These are phyloP conservation scores for Heliconius hermathena DNA, from an alignment of 1,140 invertebrate genomes.

Conservation along the genomic window DNA sequence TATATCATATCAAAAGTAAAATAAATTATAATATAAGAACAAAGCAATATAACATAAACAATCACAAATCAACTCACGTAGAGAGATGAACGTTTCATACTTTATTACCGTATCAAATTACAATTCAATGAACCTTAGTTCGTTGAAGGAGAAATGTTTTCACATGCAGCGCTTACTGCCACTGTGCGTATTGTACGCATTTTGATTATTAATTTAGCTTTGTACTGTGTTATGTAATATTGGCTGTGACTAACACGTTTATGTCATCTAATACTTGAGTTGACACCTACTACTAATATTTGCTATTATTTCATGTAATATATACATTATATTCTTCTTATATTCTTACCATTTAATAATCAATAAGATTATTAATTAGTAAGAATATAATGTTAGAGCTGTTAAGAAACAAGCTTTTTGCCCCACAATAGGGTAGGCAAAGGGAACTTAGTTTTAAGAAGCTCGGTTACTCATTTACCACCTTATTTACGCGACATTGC, in stretches of 20 bases:
- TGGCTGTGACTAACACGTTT: conserved; percentile 55
- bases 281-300: conserved; percentile 17
- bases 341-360: too few species aligned
- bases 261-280: conserved; percentile 53
- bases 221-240: conserved; percentile 56
- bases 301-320: background rate
- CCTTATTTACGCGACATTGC: too few species aligned
- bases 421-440: too few species aligned
- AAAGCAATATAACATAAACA: background rate
- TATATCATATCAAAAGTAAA: background rate
- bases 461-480: too few species aligned
- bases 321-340: too few species aligned
- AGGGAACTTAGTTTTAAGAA: too few species aligned
- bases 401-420: too few species aligned
- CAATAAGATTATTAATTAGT: too few species aligned
- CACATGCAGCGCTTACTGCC: background rate
- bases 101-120: conserved; percentile 32
- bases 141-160: conserved; percentile 24
- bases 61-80: conserved; percentile 15
- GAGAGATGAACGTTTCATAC: conserved; percentile 17
- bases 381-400: too few species aligned
- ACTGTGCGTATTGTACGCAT: conserved; percentile 4
- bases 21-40: background rate
- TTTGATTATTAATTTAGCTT: conserved; percentile 7
- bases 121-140: conserved; percentile 26